Evolutionary conservation across 1,140 invertebrate genomes (phyloP), one percentile per base, ranked within the genome.

Genomic region (Mesaphorura yosii): DNA sequence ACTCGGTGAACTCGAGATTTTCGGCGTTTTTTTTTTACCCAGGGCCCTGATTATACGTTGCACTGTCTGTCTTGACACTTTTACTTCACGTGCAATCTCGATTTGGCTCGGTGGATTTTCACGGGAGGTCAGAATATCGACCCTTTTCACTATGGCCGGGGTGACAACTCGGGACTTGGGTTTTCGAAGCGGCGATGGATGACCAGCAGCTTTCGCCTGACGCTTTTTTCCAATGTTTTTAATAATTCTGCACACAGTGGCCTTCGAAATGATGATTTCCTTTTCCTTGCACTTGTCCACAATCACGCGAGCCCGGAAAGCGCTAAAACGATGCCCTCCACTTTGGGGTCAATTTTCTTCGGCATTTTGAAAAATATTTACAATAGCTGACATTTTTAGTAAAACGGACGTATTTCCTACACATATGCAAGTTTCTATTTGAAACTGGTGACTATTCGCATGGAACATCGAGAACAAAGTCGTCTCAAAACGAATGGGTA

Each of bases 1-100:
- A 52, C 17, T 4, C 20, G 12, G 22, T 52, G 50, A 5, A 52
- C 50, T 3, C 3, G 3, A 4, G 48, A 29, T 50, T 50, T 50
- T 40, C 19, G 6, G n/a, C n/a, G n/a, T n/a, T n/a, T n/a, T n/a
- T n/a, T n/a, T n/a, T 19, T 22, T 39, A 19, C 22, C 17, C 34
- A 50, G 40, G 10, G 6, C 17, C 15, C 40, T 29, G 37, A 48
- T 48, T 37, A 48, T 48, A 10, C 25, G 23, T 42, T 34, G 31
- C 10, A 34, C 31, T 10, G 31, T 34, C n/a, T n/a, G 31, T 10
- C 31, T 10, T 10, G 31, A 34, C 31, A 34, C 10, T 10, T 34
- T 34, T 10, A 34, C 31, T 34, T 34, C 31, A 10, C n/a, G 10
- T n/a, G 31, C 31, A 34, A 34, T 34, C n/a, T 34, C 31, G n/a